Evolutionary conservation across 1,140 invertebrate genomes (phyloP).

Genomic region (Pygmarrhopalites habei): DNA sequence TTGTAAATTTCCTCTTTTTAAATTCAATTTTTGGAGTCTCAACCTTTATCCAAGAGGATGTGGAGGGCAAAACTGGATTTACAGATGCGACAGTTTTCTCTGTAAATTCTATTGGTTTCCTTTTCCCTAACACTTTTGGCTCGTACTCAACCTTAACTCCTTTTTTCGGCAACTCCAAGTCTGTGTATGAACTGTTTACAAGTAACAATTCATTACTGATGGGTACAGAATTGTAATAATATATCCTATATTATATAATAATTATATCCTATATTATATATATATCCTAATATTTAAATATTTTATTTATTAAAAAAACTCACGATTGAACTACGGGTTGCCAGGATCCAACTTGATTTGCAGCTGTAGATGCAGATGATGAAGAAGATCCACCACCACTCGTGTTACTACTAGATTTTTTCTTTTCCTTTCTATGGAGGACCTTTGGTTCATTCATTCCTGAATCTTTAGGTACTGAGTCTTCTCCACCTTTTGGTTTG

Average conservation of each 20-base stretch:
- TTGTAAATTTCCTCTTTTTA: conserved; percentile 57
- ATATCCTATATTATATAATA: too few relatives aligned
- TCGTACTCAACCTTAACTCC: conserved; percentile 43
- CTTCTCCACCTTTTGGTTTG: neutral
- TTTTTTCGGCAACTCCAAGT: conserved; percentile 42
- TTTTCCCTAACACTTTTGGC: conserved; percentile 59
- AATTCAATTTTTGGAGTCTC: conserved; percentile 46
- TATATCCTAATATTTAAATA: too few relatives aligned
- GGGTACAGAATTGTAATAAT: too few relatives aligned
- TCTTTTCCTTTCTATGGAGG: conserved; percentile 29
- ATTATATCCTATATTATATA: too few relatives aligned
- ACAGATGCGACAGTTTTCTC: conserved; percentile 42
- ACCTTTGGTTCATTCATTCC: conserved; percentile 23
- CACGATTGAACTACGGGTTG: neutral
- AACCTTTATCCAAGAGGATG: conserved; percentile 7
- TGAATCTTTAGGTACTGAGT: neutral
- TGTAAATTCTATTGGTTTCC: conserved; percentile 48
- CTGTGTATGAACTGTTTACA: too few relatives aligned
- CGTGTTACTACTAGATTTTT: conserved; percentile 20
- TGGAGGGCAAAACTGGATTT: neutral
- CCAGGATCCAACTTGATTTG: conserved; percentile 25
- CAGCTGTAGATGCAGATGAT: conserved; percentile 4
- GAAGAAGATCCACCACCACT: too few relatives aligned
- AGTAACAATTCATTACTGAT: too few relatives aligned
- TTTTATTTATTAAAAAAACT: too few relatives aligned